Evolutionary conservation across 2,113 vertebrate species (phyloP).

Genomic region (Urocynchramus pylzowi): DNA sequence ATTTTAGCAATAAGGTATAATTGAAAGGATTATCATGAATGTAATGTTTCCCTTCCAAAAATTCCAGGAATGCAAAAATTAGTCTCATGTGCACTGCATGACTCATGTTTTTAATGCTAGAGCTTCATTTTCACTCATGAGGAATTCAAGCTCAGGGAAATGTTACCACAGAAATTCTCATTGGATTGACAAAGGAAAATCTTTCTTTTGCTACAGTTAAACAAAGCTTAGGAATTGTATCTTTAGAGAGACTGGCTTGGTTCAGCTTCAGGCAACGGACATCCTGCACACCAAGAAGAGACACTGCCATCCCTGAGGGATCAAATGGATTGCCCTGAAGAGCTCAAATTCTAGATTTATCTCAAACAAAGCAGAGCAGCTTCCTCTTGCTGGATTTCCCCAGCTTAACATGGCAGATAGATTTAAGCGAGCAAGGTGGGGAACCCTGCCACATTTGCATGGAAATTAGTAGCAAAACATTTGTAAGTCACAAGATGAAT

Average conservation of each 20-base stretch:
- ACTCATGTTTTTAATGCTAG: constrained; percentile 72
- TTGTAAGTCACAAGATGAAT: background rate
- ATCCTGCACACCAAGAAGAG: background rate
- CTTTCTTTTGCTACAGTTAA: constrained; percentile 1
- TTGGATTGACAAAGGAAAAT: background rate
- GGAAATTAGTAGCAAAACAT: background rate
- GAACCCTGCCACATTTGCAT: background rate
- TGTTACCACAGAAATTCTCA: constrained; percentile 60
- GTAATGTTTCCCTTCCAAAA: constrained; percentile 71
- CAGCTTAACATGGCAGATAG: background rate
- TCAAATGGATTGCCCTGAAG: background rate
- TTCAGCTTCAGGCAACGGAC: background rate
- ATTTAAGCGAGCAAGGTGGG: background rate
- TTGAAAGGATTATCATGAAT: constrained; percentile 70
- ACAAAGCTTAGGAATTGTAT: background rate
- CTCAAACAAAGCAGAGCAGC: background rate
- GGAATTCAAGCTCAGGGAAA: constrained; percentile 63
- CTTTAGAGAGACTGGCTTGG: background rate
- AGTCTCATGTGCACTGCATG: constrained; percentile 66
- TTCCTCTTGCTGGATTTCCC: background rate
- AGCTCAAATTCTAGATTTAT: background rate
- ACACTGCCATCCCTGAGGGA: background rate
- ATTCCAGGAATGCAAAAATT: constrained; percentile 69
- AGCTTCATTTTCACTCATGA: constrained; percentile 71
- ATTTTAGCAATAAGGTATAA: constrained; percentile 67